Evolutionary conservation across 2,113 vertebrate species (phyloP).

Genomic region (Phyllostomus hastatus): DNA sequence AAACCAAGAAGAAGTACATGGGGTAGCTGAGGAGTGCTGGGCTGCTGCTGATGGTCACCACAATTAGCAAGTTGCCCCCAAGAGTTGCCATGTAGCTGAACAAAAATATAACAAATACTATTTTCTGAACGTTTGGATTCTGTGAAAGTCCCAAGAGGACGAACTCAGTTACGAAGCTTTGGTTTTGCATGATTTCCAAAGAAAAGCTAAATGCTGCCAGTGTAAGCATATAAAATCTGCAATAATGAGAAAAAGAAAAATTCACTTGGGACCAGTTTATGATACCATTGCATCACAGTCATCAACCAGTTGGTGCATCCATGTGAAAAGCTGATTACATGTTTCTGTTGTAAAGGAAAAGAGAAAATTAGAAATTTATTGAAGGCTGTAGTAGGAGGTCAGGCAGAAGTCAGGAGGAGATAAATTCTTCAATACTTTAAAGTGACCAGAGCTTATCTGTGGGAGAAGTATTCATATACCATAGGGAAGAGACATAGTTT

Average conservation of each 20-base stretch:
- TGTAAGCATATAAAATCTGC: background rate
- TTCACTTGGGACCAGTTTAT: background rate
- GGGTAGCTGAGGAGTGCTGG: slow-evolving; percentile 15
- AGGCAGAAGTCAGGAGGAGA: background rate
- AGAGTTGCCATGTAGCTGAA: slow-evolving; percentile 36
- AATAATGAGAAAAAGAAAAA: background rate
- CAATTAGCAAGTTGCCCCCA: slow-evolving; percentile 41
- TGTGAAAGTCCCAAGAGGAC: slow-evolving; percentile 60
- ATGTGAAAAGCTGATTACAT: background rate
- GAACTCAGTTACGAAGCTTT: slow-evolving; percentile 30
- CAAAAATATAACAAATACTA: slow-evolving; percentile 47
- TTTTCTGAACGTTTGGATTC: slow-evolving; percentile 36
- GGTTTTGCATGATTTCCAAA: slow-evolving; percentile 50
- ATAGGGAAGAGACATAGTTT: background rate
- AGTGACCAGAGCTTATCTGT: background rate
- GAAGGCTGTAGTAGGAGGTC: fast-evolving
- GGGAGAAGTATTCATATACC: background rate
- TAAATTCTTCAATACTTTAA: background rate
- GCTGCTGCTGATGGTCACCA: background rate
- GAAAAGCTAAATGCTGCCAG: background rate
- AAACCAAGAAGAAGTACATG: slow-evolving; percentile 68
- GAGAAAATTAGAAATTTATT: background rate
- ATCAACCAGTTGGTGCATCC: fast-evolving
- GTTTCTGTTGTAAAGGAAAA: background rate
- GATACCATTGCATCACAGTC: background rate